Percentiles rank a stretch among this genome's conserved stretches.
Conservation (phyloP, 2,888 invertebrate genomes). For the Xiphydria camelus region DNA sequence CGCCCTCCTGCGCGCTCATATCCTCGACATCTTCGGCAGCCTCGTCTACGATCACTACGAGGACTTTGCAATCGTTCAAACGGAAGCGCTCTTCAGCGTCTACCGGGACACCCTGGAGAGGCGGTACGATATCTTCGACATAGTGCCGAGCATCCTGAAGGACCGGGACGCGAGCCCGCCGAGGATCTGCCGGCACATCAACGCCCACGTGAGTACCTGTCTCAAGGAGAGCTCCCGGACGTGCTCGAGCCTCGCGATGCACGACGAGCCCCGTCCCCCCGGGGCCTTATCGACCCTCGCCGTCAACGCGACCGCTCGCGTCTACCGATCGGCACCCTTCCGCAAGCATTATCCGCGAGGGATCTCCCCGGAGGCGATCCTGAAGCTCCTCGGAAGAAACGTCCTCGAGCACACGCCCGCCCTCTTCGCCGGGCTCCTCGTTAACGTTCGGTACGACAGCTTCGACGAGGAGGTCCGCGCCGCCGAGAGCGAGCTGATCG, state of each 20-base stretch:
- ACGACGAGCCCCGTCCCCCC: no score
- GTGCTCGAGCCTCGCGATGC: slow-evolving; percentile 18
- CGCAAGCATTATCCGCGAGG: slow-evolving; percentile 18
- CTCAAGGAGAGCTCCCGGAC: slow-evolving; percentile 22
- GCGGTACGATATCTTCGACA: slow-evolving; percentile 31
- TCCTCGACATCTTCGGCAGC: slow-evolving; percentile 31
- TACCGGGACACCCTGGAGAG: slow-evolving; percentile 30
- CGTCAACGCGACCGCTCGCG: slow-evolving; percentile 6
- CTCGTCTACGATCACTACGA: slow-evolving; percentile 38
- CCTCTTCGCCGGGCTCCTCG: slow-evolving; percentile 28
- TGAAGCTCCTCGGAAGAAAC: slow-evolving; percentile 18
- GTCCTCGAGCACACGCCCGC: slow-evolving; percentile 18
- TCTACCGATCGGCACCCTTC: slow-evolving; percentile 16
- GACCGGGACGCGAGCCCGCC: slow-evolving; percentile 25
- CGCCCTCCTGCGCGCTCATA: slow-evolving; percentile 26
- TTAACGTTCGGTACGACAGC: slow-evolving; percentile 26
- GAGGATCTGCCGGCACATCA: slow-evolving; percentile 27
- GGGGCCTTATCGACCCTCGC: slow-evolving; percentile 1
- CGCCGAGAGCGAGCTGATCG: slow-evolving; percentile 24
- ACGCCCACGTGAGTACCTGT: slow-evolving; percentile 18
- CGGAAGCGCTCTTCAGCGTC: slow-evolving; percentile 28
- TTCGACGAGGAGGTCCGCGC: slow-evolving; percentile 28
- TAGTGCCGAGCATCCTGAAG: slow-evolving; percentile 28
- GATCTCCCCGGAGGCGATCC: slow-evolving; percentile 19
- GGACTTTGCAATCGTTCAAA: slow-evolving; percentile 29